phyloP scores from a whole-genome alignment of 2,797 vertebrate genomes.

The Chloroceryle amazona region DNA sequence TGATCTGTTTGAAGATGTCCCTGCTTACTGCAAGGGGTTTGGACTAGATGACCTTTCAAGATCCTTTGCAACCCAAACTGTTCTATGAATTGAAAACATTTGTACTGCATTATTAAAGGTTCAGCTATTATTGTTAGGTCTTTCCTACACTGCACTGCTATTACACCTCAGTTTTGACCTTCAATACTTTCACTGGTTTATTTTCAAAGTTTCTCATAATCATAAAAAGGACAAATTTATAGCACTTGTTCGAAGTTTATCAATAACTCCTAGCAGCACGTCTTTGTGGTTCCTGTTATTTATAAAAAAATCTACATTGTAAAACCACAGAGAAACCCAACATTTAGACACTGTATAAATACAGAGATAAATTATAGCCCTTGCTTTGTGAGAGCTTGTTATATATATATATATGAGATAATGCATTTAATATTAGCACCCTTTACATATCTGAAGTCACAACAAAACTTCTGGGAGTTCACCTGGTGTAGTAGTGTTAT shows the following conservation, averaged over 20 bases:
- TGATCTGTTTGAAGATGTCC: too few species aligned
- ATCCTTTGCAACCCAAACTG: rapidly evolving
- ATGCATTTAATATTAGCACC: neutral
- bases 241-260: neutral
- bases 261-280: neutral
- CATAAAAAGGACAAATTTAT: neutral
- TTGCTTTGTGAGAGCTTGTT: neutral
- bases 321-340: neutral
- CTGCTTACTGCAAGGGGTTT: neutral
- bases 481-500: neutral
- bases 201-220: neutral
- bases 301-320: neutral
- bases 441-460: neutral
- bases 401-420: neutral
- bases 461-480: neutral
- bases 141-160: neutral
- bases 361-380: neutral
- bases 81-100: neutral
- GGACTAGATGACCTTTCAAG: neutral
- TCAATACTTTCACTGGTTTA: neutral
- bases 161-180: neutral
- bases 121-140: neutral
- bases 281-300: neutral
- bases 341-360: neutral
- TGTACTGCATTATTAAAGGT: neutral